Conservation (phyloP, 2,113 vertebrate species). For the Bos javanicus region DNA sequence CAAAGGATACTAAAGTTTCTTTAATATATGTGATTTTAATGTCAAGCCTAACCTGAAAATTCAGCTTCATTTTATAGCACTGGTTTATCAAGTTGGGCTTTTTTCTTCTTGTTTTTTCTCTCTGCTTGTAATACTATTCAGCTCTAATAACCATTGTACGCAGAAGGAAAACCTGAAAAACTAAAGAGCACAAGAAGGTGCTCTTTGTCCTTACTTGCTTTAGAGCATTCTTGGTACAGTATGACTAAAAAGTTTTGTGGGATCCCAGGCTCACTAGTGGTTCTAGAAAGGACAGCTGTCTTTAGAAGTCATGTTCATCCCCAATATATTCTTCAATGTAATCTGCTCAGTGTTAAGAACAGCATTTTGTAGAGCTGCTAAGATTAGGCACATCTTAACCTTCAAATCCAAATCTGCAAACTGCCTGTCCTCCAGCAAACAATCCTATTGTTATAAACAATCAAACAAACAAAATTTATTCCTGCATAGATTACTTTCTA, state of each 20-base stretch:
- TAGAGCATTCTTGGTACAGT: not conserved
- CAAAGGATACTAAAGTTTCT: slow-evolving; percentile 45
- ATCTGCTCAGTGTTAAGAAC: not conserved
- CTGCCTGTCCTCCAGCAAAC: not conserved
- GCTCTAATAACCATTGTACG: not conserved
- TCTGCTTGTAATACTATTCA: not conserved
- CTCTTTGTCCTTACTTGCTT: slow-evolving; percentile 31
- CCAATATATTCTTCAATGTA: not conserved
- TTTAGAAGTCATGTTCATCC: not conserved
- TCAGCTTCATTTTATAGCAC: slow-evolving; percentile 56
- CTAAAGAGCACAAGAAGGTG: not conserved
- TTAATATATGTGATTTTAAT: slow-evolving; percentile 58
- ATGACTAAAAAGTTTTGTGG: not conserved
- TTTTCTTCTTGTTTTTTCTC: slow-evolving; percentile 28
- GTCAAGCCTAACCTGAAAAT: slow-evolving; percentile 39
- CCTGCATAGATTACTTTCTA: slow-evolving; percentile 37
- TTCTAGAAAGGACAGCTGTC: slow-evolving; percentile 1
- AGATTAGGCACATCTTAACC: not conserved
- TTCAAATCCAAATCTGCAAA: slow-evolving; percentile 14
- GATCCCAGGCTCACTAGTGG: not conserved
- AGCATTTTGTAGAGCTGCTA: not conserved
- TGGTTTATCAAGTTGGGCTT: slow-evolving; percentile 61
- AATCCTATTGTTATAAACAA: not conserved
- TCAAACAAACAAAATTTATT: not conserved
- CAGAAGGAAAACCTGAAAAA: slow-evolving; percentile 51